phyloP scores from a whole-genome alignment of 2,113 vertebrate species.

The Steatornis caripensis region DNA sequence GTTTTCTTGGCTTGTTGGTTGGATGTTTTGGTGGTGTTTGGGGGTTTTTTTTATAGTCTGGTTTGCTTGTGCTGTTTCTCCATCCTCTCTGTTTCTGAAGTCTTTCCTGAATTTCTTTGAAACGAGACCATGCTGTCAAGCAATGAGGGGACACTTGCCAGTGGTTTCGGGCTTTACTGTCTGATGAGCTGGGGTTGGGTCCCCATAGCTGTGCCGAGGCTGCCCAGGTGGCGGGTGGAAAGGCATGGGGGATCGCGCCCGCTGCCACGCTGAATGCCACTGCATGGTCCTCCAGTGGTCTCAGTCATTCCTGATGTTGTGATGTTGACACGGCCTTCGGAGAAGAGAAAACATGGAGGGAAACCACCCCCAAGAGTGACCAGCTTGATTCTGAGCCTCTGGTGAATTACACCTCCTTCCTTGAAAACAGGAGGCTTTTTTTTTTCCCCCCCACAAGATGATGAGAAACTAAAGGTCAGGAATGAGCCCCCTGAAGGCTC shows the following conservation, averaged over 20 bases:
- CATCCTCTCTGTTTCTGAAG: neutral
- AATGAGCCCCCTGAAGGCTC: conserved; percentile 20
- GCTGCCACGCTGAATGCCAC: fast-evolving
- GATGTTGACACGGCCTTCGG: neutral
- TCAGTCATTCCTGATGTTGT: neutral
- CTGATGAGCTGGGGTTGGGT: neutral
- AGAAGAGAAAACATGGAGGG: neutral
- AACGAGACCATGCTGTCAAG: neutral
- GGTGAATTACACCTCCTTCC: conserved; percentile 10
- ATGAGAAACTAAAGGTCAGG: conserved; percentile 46
- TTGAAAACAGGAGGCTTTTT: neutral
- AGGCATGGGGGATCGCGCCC: fast-evolving
- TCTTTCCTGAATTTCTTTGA: neutral
- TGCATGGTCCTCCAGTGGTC: fast-evolving
- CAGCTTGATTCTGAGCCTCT: neutral
- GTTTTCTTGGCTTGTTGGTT: neutral
- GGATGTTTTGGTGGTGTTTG: neutral
- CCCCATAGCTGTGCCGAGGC: neutral
- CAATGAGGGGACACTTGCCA: neutral
- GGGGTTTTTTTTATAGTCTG: neutral
- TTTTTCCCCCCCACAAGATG: neutral
- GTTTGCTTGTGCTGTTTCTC: neutral
- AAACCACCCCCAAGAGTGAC: neutral
- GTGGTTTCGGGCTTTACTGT: neutral
- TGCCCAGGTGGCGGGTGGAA: neutral